phyloP scores from a whole-genome alignment of 2,888 invertebrate species.

The Heliconius charithonia region DNA sequence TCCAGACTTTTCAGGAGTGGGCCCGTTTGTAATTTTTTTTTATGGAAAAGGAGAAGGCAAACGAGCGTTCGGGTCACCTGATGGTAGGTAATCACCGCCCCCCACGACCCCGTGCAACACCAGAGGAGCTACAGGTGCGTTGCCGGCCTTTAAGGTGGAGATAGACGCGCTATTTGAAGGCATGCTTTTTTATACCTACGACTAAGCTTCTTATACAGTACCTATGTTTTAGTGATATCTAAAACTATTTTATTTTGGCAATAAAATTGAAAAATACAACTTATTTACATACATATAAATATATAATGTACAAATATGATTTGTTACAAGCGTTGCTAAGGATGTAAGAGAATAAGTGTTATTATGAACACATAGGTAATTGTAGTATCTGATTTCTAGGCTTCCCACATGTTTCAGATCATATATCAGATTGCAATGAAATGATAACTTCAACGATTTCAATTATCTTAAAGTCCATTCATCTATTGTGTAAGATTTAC shows the following conservation, averaged over 20 bases:
- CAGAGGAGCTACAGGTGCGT: too few species aligned
- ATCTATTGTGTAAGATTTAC: not conserved
- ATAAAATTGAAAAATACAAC: not conserved
- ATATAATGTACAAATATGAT: not conserved
- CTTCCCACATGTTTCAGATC: constrained; percentile 30
- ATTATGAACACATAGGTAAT: constrained; percentile 10
- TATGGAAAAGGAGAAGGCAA: too few species aligned
- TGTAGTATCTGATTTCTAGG: constrained; percentile 24
- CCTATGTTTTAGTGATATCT: too few species aligned
- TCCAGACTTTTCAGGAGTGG: too few species aligned
- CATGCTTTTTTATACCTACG: too few species aligned
- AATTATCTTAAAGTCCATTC: not conserved
- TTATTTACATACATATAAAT: not conserved
- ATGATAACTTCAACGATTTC: constrained; percentile 8
- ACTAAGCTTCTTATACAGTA: too few species aligned
- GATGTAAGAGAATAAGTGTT: constrained; percentile 13
- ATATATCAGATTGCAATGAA: constrained; percentile 9
- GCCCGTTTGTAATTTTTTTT: too few species aligned
- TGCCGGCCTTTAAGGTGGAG: too few species aligned
- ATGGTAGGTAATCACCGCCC: too few species aligned
- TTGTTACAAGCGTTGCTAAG: not conserved
- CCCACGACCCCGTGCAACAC: too few species aligned
- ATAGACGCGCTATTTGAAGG: too few species aligned
- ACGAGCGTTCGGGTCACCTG: too few species aligned
- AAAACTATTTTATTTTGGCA: not conserved